phyloP scores from a whole-genome alignment of 2,888 invertebrate species.

The Yponomeuta plumbellus region DNA sequence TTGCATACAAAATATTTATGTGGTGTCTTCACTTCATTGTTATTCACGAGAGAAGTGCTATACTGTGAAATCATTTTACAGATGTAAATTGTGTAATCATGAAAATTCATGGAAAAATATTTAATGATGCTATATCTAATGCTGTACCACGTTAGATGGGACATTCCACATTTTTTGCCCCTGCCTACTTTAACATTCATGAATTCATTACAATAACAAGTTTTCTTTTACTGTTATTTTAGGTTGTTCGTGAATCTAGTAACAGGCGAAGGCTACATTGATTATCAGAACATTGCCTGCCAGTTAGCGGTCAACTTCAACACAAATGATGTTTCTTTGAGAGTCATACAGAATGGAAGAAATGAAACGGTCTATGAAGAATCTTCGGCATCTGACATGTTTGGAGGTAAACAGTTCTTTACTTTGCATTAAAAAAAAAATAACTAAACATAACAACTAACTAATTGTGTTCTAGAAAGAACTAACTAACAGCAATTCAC shows the following conservation, averaged over 20 bases:
- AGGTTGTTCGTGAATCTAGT: conserved; percentile 41
- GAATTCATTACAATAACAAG: not conserved
- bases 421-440: not conserved
- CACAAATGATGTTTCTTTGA: conserved; percentile 28
- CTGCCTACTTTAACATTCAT: not conserved
- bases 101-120: not conserved
- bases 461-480: too few species aligned
- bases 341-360: conserved; percentile 33
- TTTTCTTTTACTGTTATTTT: conserved; percentile 24
- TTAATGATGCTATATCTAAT: not conserved
- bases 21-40: too few species aligned
- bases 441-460: too few species aligned
- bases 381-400: not conserved
- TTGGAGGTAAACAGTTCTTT: not conserved
- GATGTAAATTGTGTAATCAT: not conserved
- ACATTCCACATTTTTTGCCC: too few species aligned
- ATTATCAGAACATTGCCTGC: conserved; percentile 43
- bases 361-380: conserved; percentile 13
- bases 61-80: too few species aligned
- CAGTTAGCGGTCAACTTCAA: conserved; percentile 38
- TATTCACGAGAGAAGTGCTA: too few species aligned
- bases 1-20: too few species aligned
- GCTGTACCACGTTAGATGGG: not conserved
- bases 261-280: conserved; percentile 36
- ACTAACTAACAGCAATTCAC: too few species aligned